A percentile compares a stretch with the other conserved stretches of the same genome.
These are phyloP conservation scores for Phalanger gymnotis DNA, from an alignment of 2,797 vertebrate genomes.

Conservation along the genomic window DNA sequence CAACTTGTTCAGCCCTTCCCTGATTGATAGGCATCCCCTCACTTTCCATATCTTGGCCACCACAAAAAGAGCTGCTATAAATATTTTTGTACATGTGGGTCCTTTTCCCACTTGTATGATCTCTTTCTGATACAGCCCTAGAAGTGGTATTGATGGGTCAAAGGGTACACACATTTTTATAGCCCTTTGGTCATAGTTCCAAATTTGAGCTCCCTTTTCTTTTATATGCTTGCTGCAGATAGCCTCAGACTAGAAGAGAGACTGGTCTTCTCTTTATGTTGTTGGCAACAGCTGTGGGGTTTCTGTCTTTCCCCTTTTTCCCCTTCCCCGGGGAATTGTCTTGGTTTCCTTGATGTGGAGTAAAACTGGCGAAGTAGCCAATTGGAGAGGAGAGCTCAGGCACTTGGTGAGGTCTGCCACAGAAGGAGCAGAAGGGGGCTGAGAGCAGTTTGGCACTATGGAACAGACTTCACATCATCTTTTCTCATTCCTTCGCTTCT, in stretches of 20 bases:
- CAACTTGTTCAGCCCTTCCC: too few species aligned
- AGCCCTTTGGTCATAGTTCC: too few species aligned
- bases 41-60: too few species aligned
- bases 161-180: too few species aligned
- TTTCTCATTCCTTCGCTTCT: not conserved
- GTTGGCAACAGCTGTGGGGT: not conserved
- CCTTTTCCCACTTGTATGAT: too few species aligned
- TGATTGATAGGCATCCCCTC: too few species aligned
- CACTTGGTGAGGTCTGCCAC: not conserved
- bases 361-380: not conserved
- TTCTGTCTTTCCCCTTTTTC: not conserved
- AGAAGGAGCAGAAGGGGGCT: not conserved
- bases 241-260: not conserved
- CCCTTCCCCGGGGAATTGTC: not conserved
- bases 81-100: too few species aligned
- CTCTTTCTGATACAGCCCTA: too few species aligned
- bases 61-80: too few species aligned
- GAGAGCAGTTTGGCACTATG: not conserved
- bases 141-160: too few species aligned
- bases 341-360: not conserved
- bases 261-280: not conserved
- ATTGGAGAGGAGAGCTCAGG: not conserved
- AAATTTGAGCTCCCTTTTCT: not conserved
- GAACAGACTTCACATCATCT: not conserved
- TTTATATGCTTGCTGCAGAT: not conserved